These are phyloP conservation scores for Dorcus hopei DNA, from an alignment of 2,888 invertebrate species.

Conservation along the genomic window DNA sequence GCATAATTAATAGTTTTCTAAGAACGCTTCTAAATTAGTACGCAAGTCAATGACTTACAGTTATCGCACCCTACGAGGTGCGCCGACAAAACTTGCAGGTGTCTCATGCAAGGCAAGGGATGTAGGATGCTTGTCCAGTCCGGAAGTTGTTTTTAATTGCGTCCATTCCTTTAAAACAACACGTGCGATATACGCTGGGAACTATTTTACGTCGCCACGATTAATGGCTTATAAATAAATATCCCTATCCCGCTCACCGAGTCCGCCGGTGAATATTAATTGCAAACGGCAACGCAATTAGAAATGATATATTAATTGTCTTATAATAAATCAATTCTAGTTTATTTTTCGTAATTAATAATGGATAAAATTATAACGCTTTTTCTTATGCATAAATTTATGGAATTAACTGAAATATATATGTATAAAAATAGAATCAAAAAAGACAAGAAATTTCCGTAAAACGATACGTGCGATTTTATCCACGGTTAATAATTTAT, in stretches of 20 bases:
- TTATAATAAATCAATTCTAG: no score
- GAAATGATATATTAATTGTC: neutral
- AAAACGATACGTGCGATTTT: no score
- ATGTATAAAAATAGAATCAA: no score
- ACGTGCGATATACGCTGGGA: slow-evolving; percentile 32
- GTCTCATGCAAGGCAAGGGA: slow-evolving; percentile 34
- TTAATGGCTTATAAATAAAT: slow-evolving; percentile 7
- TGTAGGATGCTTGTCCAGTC: slow-evolving; percentile 45
- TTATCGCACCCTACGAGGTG: slow-evolving; percentile 11
- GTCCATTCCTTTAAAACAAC: slow-evolving; percentile 40
- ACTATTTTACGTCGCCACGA: slow-evolving; percentile 12
- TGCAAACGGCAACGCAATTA: neutral
- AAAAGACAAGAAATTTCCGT: no score
- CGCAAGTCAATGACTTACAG: slow-evolving; percentile 16
- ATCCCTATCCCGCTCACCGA: neutral
- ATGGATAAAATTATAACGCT: no score
- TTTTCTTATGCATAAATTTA: no score
- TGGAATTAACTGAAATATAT: no score
- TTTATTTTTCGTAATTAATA: neutral
- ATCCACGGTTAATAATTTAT: no score
- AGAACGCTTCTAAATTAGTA: neutral
- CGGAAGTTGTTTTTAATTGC: slow-evolving; percentile 46
- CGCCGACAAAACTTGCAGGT: slow-evolving; percentile 25
- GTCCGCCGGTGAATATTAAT: neutral
- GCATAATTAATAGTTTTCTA: neutral